Evolutionary conservation across 2,113 vertebrate species (phyloP).

Genomic region (Vulpes vulpes): DNA sequence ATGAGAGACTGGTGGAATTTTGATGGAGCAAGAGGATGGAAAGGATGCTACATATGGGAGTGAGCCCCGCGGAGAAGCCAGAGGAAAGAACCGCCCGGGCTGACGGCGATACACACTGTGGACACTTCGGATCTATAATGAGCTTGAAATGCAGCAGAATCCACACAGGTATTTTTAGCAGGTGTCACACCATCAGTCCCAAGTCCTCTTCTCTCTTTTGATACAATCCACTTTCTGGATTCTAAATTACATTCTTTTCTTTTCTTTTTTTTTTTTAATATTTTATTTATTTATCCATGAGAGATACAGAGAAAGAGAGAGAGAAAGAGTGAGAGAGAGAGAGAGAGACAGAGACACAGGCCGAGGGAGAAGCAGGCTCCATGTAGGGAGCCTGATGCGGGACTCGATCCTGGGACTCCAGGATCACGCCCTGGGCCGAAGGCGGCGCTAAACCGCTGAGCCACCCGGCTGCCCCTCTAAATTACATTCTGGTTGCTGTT

Average conservation of each 20-base stretch:
- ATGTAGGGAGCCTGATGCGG: too few species aligned
- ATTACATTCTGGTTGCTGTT: neutral
- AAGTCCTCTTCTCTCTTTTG: neutral
- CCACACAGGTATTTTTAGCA: neutral
- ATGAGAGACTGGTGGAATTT: neutral
- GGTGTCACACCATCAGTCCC: neutral
- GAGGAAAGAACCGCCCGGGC: neutral
- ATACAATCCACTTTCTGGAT: neutral
- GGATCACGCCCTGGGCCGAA: too few species aligned
- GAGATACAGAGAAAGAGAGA: too few species aligned
- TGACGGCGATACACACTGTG: rapidly evolving
- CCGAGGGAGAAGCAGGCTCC: too few species aligned
- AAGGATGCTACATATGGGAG: neutral
- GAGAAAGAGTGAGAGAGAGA: too few species aligned
- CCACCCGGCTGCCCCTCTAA: neutral
- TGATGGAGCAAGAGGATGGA: neutral
- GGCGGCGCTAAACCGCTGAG: too few species aligned
- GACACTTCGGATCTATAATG: neutral
- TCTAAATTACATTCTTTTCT: neutral
- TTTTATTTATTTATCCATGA: too few species aligned
- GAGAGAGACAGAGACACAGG: too few species aligned
- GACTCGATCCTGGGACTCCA: too few species aligned
- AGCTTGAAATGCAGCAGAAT: neutral
- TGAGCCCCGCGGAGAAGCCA: neutral
- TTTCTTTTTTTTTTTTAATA: too few species aligned